Percentiles rank a stretch among this genome's conserved stretches.
These are phyloP conservation scores for Melanocharis versteri DNA, from an alignment of 2,113 vertebrate species.

Conservation along the genomic window DNA sequence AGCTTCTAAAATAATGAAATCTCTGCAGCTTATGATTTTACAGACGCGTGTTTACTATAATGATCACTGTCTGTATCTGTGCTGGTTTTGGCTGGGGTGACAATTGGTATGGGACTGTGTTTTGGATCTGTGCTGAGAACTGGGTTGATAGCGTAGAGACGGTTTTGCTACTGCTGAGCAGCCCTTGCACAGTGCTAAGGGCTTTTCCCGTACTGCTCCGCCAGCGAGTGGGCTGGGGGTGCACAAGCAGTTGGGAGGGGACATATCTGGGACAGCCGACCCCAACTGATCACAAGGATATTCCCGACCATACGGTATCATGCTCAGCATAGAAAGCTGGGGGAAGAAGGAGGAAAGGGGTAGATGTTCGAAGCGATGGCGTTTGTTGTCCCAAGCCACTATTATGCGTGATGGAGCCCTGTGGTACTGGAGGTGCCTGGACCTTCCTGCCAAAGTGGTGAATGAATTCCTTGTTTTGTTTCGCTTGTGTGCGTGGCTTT, in stretches of 20 bases:
- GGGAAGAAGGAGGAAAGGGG: not conserved
- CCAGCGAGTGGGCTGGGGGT: not conserved
- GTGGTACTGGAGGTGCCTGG: not conserved
- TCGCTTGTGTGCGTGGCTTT: not conserved
- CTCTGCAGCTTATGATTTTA: not conserved
- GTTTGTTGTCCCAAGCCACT: not conserved
- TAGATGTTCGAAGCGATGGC: accelerated
- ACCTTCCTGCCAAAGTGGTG: not conserved
- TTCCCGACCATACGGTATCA: not conserved
- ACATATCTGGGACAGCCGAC: not conserved
- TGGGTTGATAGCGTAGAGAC: not conserved
- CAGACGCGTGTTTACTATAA: not conserved
- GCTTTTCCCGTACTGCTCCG: accelerated
- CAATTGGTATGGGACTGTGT: not conserved
- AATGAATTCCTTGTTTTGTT: not conserved
- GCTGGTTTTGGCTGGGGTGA: not conserved
- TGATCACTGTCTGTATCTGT: not conserved
- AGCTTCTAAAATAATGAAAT: not conserved
- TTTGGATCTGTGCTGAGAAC: not conserved
- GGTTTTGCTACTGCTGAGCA: not conserved
- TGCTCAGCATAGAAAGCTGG: not conserved
- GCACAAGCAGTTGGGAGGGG: not conserved
- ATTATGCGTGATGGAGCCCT: accelerated
- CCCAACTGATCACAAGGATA: not conserved
- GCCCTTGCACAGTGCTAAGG: not conserved